phyloP scores from a whole-genome alignment of 2,888 invertebrate species.

The Pandemis cinnamomeana region DNA sequence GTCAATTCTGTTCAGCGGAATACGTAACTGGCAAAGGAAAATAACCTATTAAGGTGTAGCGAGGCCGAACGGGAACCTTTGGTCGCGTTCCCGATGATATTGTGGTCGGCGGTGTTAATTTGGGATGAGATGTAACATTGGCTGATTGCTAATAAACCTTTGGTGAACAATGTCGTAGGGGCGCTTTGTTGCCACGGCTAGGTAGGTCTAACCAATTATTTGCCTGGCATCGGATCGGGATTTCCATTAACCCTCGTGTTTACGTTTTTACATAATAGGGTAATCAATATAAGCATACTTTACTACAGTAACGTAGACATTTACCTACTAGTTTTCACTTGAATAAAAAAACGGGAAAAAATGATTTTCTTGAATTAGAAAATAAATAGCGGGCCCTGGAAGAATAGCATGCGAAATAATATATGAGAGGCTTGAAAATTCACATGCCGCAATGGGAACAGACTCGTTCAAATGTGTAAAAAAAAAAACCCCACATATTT shows the following conservation, averaged over 20 bases:
- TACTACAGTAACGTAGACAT: not conserved
- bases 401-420: no score
- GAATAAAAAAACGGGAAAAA: no score
- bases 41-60: constrained; percentile 66
- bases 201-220: constrained; percentile 68
- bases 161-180: constrained; percentile 62
- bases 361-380: no score
- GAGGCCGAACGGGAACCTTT: constrained; percentile 51
- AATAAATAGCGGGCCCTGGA: no score
- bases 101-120: constrained; percentile 68
- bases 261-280: constrained; percentile 48
- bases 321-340: no score
- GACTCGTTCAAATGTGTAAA: no score
- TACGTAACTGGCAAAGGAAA: constrained; percentile 54
- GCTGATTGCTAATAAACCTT: constrained; percentile 64
- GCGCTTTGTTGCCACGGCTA: constrained; percentile 63
- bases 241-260: constrained; percentile 62
- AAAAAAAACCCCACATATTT: no score
- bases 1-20: constrained; percentile 51
- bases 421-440: no score
- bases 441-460: no score
- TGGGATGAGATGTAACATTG: constrained; percentile 64
- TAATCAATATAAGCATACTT: not conserved
- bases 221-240: constrained; percentile 61
- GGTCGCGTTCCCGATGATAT: constrained; percentile 62